These are phyloP conservation scores for Antennarius maculatus DNA, from an alignment of 2,797 vertebrate species.

Conservation along the genomic window DNA sequence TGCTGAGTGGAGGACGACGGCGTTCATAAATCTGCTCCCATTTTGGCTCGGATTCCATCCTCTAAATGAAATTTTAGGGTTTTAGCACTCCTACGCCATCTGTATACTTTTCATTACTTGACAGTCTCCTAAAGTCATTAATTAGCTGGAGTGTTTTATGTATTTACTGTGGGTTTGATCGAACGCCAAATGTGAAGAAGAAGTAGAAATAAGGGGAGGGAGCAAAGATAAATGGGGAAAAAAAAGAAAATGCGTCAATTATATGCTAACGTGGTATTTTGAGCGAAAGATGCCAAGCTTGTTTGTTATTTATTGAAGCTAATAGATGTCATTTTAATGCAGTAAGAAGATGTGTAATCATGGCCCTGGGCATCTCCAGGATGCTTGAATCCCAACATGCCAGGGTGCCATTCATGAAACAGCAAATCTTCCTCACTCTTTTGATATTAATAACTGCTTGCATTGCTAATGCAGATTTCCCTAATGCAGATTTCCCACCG, in stretches of 20 bases:
- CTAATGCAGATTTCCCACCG: conserved; percentile 10
- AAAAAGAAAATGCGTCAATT: conserved; percentile 63
- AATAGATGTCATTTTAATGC: conserved; percentile 65
- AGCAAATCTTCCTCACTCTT: conserved; percentile 48
- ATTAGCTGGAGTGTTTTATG: conserved; percentile 79
- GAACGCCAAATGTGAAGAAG: conserved; percentile 64
- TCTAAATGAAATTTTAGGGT: conserved; percentile 75
- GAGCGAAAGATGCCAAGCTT: conserved; percentile 60
- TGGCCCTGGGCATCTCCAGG: conserved; percentile 50
- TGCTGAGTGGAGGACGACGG: conserved; percentile 64
- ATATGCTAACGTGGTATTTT: conserved; percentile 56
- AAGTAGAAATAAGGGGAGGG: conserved; percentile 23
- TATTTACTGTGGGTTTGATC: conserved; percentile 74
- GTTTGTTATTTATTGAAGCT: conserved; percentile 74
- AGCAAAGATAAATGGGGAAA: background rate
- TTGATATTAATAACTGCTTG: conserved; percentile 73
- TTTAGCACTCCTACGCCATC: conserved; percentile 75
- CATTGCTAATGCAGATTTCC: conserved; percentile 65
- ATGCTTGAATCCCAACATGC: conserved; percentile 54
- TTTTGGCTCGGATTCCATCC: conserved; percentile 62
- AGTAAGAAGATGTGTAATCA: conserved; percentile 69
- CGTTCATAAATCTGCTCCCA: conserved; percentile 63
- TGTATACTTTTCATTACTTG: conserved; percentile 73
- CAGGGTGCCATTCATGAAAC: conserved; percentile 57
- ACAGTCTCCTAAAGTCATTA: conserved; percentile 69